phyloP scores from a whole-genome alignment of 2,888 invertebrate species.

The Drosophila mulleri region DNA sequence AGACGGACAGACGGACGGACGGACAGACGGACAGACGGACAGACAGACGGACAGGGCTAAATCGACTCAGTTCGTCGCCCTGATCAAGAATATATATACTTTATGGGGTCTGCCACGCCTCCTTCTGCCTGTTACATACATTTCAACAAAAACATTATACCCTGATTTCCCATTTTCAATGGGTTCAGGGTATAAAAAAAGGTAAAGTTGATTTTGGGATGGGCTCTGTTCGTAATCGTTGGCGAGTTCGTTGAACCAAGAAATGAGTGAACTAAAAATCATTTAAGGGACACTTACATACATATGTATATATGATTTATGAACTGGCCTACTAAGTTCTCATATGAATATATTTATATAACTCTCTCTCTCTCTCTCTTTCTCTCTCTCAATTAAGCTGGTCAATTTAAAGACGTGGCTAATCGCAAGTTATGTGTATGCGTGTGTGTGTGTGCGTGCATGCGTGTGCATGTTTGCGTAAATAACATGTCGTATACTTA shows the following conservation, averaged over 20 bases:
- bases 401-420: conserved; percentile 45
- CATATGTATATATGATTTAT: conserved; percentile 53
- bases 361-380: background rate
- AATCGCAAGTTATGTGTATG: conserved; percentile 38
- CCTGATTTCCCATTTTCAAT: too few species aligned
- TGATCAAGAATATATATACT: too few species aligned
- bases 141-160: too few species aligned
- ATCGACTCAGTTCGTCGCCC: too few species aligned
- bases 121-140: too few species aligned
- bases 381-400: conserved; percentile 3
- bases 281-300: conserved; percentile 7
- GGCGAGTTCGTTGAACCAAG: conserved; percentile 44
- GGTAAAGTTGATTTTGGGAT: conserved; percentile 7
- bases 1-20: too few species aligned
- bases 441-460: background rate
- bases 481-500: conserved; percentile 65
- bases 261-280: conserved; percentile 10
- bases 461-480: conserved; percentile 17
- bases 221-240: background rate
- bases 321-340: conserved; percentile 1
- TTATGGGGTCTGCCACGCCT: too few species aligned
- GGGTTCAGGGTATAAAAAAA: too few species aligned
- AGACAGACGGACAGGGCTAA: too few species aligned
- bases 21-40: too few species aligned
- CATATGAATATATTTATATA: background rate